Conservation (phyloP, 2,797 vertebrate species). For the Myripristis murdjan region DNA sequence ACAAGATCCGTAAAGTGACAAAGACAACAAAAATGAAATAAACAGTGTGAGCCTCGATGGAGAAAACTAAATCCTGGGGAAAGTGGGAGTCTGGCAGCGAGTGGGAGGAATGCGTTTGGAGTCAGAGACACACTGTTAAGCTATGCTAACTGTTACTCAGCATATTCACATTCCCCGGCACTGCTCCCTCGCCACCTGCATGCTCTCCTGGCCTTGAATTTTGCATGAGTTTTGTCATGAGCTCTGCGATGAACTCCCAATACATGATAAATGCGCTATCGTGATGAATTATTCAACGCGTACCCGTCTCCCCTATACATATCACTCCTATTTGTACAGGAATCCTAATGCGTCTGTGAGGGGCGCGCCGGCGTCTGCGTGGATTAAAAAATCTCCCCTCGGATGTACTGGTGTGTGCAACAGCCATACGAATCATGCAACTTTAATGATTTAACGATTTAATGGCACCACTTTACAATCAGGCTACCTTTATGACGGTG, state of each 20-base stretch:
- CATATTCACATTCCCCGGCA: constrained; percentile 2
- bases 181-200: background rate
- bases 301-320: background rate
- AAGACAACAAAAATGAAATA: background rate
- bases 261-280: background rate
- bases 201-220: constrained; percentile 3
- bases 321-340: background rate
- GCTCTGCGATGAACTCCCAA: constrained; percentile 18
- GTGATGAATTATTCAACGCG: constrained; percentile 28
- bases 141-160: background rate
- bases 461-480: too few species aligned
- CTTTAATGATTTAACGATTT: too few species aligned
- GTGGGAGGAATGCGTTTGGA: constrained; percentile 12
- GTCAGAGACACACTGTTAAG: constrained; percentile 11
- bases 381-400: background rate
- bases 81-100: constrained; percentile 8
- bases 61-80: background rate
- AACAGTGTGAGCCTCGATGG: constrained; percentile 1
- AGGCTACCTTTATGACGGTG: too few species aligned
- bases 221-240: constrained; percentile 37
- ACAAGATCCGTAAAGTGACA: background rate
- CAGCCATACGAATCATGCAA: too few species aligned
- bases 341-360: background rate
- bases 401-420: background rate
- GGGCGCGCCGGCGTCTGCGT: background rate